Evolutionary conservation across 2,797 vertebrate genomes (phyloP).

Genomic region (Lagocephalus sceleratus): DNA sequence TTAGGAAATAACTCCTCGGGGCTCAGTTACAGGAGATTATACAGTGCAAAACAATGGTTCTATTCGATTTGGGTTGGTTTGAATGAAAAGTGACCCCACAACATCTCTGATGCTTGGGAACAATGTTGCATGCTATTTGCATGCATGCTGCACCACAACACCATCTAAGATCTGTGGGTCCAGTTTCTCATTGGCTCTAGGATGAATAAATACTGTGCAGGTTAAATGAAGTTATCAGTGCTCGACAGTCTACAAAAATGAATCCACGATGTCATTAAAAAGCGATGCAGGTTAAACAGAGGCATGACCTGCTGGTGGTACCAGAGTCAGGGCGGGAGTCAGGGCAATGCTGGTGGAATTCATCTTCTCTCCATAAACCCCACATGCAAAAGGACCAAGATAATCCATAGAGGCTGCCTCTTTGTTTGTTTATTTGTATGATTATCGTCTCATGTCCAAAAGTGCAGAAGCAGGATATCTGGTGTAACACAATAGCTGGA

Average conservation of each 20-base stretch:
- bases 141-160: not conserved
- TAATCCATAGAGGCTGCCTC: constrained; percentile 31
- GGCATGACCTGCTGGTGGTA: too few relatives aligned
- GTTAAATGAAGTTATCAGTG: too few relatives aligned
- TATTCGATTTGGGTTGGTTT: not conserved
- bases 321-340: too few relatives aligned
- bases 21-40: not conserved
- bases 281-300: too few relatives aligned
- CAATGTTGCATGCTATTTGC: not conserved
- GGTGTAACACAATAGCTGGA: constrained; percentile 72
- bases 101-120: too few relatives aligned
- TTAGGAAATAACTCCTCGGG: not conserved
- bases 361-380: not conserved
- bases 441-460: constrained; percentile 64
- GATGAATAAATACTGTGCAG: not conserved
- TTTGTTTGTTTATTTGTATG: constrained; percentile 72
- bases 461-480: constrained; percentile 69
- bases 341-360: too few relatives aligned
- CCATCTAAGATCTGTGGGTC: too few relatives aligned
- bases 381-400: not conserved
- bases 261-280: too few relatives aligned
- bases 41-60: not conserved
- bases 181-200: not conserved
- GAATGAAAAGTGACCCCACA: too few relatives aligned
- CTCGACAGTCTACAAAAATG: too few relatives aligned